Base-by-base conservation (phyloP, 1,140 invertebrate species). In the Sitophilus oryzae region DNA sequence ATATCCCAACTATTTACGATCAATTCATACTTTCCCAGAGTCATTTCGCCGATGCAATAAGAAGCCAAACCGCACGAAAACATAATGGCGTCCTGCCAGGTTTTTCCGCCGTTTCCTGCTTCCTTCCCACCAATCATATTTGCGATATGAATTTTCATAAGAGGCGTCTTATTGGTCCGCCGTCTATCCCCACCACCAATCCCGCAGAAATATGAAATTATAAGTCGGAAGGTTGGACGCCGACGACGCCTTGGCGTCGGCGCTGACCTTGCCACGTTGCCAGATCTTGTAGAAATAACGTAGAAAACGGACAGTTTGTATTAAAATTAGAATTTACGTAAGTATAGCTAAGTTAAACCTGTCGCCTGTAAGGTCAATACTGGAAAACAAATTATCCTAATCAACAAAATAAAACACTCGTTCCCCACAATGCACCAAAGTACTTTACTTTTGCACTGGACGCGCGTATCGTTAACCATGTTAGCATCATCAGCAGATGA, bases 141-240 rank as follows among this genome's bases (percentile, higher is more conserved):
- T 52, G 43, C 21, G 20, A 56, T 68, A 68, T 68, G 65, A 68
- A 68, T 62, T 67, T 66, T 68, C 46, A 68, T 68, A 68, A 59
- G 60, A 55, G 30, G 18, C 23, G 45, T 47, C 21, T 56, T 49
- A 67, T 67, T 67, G 66, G 66, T 46, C 52, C 46, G 30, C 45
- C 50, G 49, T 20, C 49, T 21, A 35, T 47, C 45, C 30, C 51
- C 43, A 43, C 50, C 51, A 55, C 67, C 67, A 69, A 69, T 69
- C 58, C 55, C 57, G 64, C 56, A 52, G 57, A 67, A 64, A 66
- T 69, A 69, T 69, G 67, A 69, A 66, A 69, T 69, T 62, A 69
- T 67, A 67, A 53, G 38, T 22, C 37, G 23, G 37, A 46, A 51
- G 56, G 56, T 48, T 49, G 56, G 56, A 53, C 45, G 51, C 21